A percentile compares a stretch with the other conserved stretches of the same genome.
phyloP scores from a whole-genome alignment of 2,113 vertebrate species.

The Oxygymnocypris stewartii region DNA sequence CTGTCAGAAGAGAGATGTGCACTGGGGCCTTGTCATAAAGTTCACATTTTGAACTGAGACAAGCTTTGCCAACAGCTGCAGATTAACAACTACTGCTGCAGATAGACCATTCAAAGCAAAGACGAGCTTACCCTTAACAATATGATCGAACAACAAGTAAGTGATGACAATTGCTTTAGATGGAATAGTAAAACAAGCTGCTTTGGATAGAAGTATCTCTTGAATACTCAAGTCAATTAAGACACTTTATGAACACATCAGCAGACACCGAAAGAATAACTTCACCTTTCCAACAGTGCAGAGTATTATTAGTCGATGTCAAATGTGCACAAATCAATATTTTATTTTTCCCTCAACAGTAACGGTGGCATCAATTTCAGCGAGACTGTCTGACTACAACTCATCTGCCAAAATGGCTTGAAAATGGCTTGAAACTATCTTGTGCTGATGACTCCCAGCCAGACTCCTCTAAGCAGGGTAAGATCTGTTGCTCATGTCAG shows the following conservation, averaged over 20 bases:
- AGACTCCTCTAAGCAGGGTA: not conserved
- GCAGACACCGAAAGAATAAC: not conserved
- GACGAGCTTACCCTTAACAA: not conserved
- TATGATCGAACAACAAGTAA: not conserved
- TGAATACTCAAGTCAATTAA: not conserved
- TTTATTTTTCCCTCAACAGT: not conserved
- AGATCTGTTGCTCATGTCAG: conserved; percentile 21
- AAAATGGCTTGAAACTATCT: conserved; percentile 2
- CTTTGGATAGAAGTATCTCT: not conserved
- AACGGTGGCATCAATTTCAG: not conserved
- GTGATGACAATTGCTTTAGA: not conserved
- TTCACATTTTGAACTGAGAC: not conserved
- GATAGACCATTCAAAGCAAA: not conserved
- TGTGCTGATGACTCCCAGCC: not conserved
- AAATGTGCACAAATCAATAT: not conserved
- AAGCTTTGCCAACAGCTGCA: not conserved
- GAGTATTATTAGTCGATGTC: not conserved
- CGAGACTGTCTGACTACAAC: not conserved
- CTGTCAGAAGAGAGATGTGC: not conserved
- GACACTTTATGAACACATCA: not conserved
- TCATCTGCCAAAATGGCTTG: no score
- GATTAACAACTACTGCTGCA: conserved; percentile 7
- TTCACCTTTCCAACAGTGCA: not conserved
- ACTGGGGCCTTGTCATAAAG: not conserved
- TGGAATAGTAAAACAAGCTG: not conserved